A percentile compares a stretch with the other conserved stretches of the same genome.
Conservation (phyloP, 2,113 vertebrate species). For the Eulemur rufifrons region DNA sequence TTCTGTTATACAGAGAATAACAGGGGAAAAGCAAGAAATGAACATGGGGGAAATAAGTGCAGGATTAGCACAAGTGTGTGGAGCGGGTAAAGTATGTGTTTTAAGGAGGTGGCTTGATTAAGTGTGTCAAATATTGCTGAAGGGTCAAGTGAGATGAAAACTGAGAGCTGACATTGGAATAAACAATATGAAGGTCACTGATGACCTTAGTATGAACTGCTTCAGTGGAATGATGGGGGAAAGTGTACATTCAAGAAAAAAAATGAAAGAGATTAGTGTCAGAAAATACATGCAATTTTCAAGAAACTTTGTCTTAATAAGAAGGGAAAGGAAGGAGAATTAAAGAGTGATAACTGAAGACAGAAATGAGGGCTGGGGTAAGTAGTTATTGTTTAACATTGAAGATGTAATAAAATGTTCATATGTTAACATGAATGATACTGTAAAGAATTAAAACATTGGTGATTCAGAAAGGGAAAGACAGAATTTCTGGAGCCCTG, state of each 20-base stretch:
- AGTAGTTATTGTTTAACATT: background rate
- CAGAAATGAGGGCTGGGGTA: background rate
- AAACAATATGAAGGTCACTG: background rate
- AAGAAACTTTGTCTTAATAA: background rate
- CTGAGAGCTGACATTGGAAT: background rate
- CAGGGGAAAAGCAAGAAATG: background rate
- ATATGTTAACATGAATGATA: background rate
- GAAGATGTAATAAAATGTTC: background rate
- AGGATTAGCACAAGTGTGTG: no score
- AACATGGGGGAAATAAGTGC: background rate
- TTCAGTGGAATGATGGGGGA: no score
- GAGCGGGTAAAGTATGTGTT: background rate
- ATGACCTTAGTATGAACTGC: no score
- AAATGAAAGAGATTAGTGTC: background rate
- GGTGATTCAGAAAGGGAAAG: background rate
- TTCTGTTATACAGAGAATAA: background rate
- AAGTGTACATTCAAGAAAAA: background rate
- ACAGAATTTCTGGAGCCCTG: background rate
- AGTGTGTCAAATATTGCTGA: background rate
- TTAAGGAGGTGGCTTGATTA: background rate
- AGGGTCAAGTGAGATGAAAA: background rate
- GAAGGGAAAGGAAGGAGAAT: background rate
- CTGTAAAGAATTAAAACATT: background rate
- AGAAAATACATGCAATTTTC: background rate
- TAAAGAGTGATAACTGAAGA: background rate